Percentiles rank a stretch among this genome's conserved stretches.
These are phyloP conservation scores for Sterna hirundo DNA, from an alignment of 2,113 vertebrate genomes.

Conservation along the genomic window DNA sequence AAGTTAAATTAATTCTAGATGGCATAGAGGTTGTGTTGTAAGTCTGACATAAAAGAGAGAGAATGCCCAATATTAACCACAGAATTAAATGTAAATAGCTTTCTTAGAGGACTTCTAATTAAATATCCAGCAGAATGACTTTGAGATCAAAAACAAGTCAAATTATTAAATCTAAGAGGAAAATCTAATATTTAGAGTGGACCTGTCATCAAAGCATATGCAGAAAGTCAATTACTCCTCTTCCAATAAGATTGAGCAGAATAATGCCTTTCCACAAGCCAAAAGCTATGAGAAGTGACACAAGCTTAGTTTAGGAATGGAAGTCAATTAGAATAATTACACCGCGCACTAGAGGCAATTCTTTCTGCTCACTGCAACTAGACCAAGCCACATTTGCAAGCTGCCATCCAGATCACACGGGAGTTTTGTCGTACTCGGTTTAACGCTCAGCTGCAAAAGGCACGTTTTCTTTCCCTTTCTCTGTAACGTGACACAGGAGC, in stretches of 20 bases:
- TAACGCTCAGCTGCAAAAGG: background rate
- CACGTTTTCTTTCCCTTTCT: background rate
- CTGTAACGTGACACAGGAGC: background rate
- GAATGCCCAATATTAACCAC: background rate
- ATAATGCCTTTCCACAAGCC: conserved; percentile 20
- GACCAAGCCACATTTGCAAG: background rate
- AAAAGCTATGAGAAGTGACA: conserved; percentile 31
- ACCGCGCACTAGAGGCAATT: background rate
- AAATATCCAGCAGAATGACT: background rate
- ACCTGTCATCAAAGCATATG: background rate
- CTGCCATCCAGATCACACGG: background rate
- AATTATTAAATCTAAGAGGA: background rate
- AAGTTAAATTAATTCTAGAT: background rate
- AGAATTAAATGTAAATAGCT: background rate
- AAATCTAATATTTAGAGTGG: background rate
- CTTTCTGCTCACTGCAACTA: background rate
- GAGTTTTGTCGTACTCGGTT: background rate
- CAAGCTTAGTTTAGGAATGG: background rate
- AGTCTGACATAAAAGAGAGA: background rate
- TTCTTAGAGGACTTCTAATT: background rate
- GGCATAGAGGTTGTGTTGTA: background rate
- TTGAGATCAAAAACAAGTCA: background rate
- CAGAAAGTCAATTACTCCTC: conserved; percentile 1
- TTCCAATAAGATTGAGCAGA: background rate
- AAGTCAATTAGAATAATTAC: background rate